Conservation (phyloP, 2,888 invertebrate species). For the Elysia crispata region DNA sequence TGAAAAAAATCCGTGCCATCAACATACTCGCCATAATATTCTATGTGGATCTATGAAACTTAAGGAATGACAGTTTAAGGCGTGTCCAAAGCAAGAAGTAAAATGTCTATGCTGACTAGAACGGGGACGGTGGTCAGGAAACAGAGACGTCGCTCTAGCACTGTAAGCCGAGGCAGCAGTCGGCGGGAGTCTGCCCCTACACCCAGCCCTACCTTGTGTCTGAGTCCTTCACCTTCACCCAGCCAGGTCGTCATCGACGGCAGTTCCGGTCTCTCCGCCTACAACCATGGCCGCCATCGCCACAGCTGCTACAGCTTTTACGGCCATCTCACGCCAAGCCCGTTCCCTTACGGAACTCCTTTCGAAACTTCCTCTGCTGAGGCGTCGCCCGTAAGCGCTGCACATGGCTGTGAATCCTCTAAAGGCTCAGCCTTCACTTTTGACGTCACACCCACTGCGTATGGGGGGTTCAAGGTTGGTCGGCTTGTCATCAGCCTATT, state of each 20-base stretch:
- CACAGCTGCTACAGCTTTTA: slow-evolving; percentile 19
- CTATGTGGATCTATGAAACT: too few relatives aligned
- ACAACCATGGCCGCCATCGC: too few relatives aligned
- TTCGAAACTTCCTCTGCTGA: slow-evolving; percentile 11
- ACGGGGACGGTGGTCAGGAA: slow-evolving; percentile 54
- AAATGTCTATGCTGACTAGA: slow-evolving; percentile 49
- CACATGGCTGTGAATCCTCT: neutral
- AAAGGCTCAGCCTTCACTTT: slow-evolving; percentile 38
- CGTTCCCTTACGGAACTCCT: slow-evolving; percentile 15
- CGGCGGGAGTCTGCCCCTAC: slow-evolving; percentile 46
- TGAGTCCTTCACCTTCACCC: slow-evolving; percentile 31
- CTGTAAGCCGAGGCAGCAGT: slow-evolving; percentile 45
- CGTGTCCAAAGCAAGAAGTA: too few relatives aligned
- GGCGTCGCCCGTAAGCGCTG: neutral
- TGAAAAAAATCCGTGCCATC: too few relatives aligned
- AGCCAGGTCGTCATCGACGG: slow-evolving; percentile 12
- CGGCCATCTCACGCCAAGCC: slow-evolving; percentile 23
- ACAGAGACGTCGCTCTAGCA: slow-evolving; percentile 52
- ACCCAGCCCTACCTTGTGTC: slow-evolving; percentile 35
- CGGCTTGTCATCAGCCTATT: too few relatives aligned
- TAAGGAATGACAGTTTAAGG: too few relatives aligned
- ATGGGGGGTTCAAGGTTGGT: too few relatives aligned
- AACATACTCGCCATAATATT: too few relatives aligned
- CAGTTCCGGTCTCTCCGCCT: too few relatives aligned
- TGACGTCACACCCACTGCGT: slow-evolving; percentile 12